Percentiles rank a stretch among this genome's conserved stretches.
Evolutionary conservation across 1,140 invertebrate genomes (phyloP).

Genomic region (Tribolium madens): DNA sequence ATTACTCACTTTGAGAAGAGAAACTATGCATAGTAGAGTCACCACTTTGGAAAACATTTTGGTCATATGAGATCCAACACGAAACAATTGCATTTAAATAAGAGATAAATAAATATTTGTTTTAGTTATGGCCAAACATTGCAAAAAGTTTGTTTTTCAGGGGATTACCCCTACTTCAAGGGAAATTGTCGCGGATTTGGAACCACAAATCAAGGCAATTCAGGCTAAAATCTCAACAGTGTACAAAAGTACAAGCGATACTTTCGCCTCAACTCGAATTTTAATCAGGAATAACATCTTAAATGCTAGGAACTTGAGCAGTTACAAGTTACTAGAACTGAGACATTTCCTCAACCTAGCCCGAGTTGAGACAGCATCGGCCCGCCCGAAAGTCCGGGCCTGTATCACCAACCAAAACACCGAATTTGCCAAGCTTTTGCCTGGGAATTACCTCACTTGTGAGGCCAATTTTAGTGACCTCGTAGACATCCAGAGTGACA

Average conservation of each 20-base stretch:
- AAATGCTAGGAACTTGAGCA: conserved; percentile 3
- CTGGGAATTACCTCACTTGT: not conserved
- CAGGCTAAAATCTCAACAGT: not conserved
- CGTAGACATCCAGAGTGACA: not conserved
- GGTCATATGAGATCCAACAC: not conserved
- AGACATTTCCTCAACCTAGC: conserved; percentile 1
- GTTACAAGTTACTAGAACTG: not conserved
- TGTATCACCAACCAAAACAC: conserved; percentile 6
- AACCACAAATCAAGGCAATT: not conserved
- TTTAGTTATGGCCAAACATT: not conserved
- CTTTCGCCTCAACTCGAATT: not conserved
- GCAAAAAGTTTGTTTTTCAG: conserved; percentile 12
- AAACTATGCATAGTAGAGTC: not conserved
- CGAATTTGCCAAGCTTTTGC: not conserved
- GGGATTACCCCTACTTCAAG: not conserved
- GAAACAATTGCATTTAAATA: not conserved
- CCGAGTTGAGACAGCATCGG: not conserved
- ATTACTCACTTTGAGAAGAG: not conserved
- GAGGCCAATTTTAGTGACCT: not conserved
- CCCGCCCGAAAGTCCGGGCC: not conserved
- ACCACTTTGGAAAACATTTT: conserved; percentile 17
- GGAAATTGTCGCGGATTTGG: not conserved
- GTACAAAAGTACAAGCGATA: not conserved
- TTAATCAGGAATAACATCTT: not conserved
- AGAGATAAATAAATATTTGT: conserved; percentile 2